phyloP scores from a whole-genome alignment of 1,140 invertebrate genomes.

The Littorina saxatilis region DNA sequence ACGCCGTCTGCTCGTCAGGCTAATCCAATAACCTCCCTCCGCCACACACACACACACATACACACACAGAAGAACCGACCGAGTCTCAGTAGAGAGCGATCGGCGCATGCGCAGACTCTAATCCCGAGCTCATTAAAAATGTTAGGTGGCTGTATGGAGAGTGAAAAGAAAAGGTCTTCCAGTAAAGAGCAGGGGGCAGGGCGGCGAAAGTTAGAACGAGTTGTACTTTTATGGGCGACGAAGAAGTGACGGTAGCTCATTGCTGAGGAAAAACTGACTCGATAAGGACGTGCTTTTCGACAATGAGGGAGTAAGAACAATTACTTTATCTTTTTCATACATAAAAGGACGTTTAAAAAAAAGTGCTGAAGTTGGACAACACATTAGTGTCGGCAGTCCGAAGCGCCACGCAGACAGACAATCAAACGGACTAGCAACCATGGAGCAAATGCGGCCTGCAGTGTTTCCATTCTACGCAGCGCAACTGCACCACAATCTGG shows the following conservation, averaged over 20 bases:
- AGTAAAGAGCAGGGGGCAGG: constrained; percentile 8
- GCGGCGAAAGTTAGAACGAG: constrained; percentile 21
- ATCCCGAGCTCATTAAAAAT: constrained; percentile 9
- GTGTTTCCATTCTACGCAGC: constrained; percentile 14
- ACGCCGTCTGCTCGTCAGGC: neutral
- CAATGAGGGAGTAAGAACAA: too few species aligned
- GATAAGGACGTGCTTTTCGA: too few species aligned
- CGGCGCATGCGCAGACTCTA: neutral
- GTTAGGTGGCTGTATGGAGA: neutral
- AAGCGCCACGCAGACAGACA: neutral
- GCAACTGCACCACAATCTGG: constrained; percentile 5
- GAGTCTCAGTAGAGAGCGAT: neutral
- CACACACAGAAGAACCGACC: neutral
- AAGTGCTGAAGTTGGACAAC: neutral
- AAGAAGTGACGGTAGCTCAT: too few species aligned
- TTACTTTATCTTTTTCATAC: neutral
- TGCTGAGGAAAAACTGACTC: too few species aligned
- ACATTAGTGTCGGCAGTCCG: too few species aligned
- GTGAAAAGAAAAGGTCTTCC: neutral
- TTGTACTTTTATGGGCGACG: neutral
- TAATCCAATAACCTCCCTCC: constrained; percentile 11
- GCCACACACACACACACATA: neutral
- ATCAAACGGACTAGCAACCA: neutral
- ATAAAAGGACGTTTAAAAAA: neutral
- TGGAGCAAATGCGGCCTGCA: constrained; percentile 16